A percentile compares a stretch with the other conserved stretches of the same genome.
Evolutionary conservation across 1,140 invertebrate species (phyloP).

Genomic region (Brachionus sp.): DNA sequence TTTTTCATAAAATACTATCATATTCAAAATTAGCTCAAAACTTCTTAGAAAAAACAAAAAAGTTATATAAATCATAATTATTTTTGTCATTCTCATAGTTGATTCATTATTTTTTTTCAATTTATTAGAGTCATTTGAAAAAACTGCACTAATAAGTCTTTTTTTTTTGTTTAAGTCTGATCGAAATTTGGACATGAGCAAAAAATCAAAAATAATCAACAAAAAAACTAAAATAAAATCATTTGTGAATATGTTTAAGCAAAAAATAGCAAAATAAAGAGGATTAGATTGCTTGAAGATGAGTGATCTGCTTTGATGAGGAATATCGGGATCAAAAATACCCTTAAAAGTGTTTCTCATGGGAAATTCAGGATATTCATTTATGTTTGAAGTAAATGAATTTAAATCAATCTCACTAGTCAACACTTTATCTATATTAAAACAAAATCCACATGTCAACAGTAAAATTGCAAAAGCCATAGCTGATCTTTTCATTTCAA

Average conservation of each 20-base stretch:
- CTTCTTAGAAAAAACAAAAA: neutral
- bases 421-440: neutral
- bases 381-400: neutral
- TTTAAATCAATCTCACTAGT: neutral
- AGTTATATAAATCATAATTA: neutral
- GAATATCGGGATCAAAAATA: neutral
- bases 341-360: neutral
- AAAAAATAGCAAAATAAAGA: neutral
- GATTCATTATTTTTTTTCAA: neutral
- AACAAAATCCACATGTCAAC: too few species aligned
- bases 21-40: neutral
- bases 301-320: neutral
- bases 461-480: too few species aligned
- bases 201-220: neutral
- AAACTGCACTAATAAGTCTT: neutral
- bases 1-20: neutral
- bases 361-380: neutral
- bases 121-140: neutral
- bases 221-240: neutral
- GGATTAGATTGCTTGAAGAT: neutral
- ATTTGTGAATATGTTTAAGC: neutral
- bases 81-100: neutral
- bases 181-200: neutral
- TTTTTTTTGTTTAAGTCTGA: neutral
- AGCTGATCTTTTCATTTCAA: too few species aligned